Evolutionary conservation across 2,113 vertebrate species (phyloP), one percentile per base, ranked within the genome.

Genomic region (Pterocles gutturalis): DNA sequence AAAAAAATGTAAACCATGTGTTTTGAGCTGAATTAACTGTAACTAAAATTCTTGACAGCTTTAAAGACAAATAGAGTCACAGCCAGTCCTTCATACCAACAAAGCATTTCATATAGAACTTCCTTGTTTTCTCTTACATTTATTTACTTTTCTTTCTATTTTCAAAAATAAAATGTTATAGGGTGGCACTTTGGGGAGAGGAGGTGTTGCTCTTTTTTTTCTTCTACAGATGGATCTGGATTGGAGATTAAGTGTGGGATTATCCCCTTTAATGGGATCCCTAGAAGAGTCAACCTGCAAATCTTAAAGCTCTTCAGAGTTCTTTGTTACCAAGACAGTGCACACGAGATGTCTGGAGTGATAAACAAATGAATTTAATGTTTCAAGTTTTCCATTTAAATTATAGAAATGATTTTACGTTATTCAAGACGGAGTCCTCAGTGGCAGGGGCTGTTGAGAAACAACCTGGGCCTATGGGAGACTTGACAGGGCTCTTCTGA

Each of bases 21-120:
- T 43, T 89, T 96, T 76, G 81, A 82, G 57, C 33, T 85, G 73
- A 95, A 95, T 89, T 94, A 91, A 57, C 51, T 76, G 57, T n/a
- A 82, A 83, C 61, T 84, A 51, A 78, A 94, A 87, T 89, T 93
- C 65, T 89, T 94, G 89, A 69, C 87, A 85, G 9, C 34, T 79
- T 75, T 91, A 49, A 82, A 91, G 38, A 72, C 24, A 93, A 92
- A 92, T 19, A 91, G 45, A 90, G 33, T 48, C 51, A 76, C 31
- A 82, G 33, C 12, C 55, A 91, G 38, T 4, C 3, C 15, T 89
- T 90, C 54, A 38, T 60, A 86, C 45, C 70, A 66, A 84, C 22
- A 45, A 70, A 48, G 5, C 15, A 62, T 49, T 95, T 77, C 11
- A 57, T 85, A 69, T 43, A 46, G 13, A 83, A 65, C 21, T 57